Evolutionary conservation across 1,140 invertebrate genomes (phyloP).

Genomic region (Microvelia longipes): DNA sequence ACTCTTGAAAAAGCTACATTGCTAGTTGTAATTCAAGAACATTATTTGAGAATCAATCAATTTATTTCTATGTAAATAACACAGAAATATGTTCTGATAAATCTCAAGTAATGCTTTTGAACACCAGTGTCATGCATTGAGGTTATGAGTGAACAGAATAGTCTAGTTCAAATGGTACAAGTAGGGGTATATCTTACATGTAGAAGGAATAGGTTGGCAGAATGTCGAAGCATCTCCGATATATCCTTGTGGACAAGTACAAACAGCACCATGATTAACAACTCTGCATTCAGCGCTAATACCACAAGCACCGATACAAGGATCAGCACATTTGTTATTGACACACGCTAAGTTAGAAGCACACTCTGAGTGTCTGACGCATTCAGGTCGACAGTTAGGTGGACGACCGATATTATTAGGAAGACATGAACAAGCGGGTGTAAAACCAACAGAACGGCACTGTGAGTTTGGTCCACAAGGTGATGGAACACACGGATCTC

Average conservation of each 20-base stretch:
- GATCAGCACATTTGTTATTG: constrained; percentile 35
- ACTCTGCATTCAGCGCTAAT: constrained; percentile 37
- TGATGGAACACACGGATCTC: constrained; percentile 34
- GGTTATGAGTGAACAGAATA: too few species aligned
- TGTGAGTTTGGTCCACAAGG: constrained; percentile 37
- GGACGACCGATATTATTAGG: constrained; percentile 36
- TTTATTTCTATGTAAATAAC: too few species aligned
- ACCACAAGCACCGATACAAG: constrained; percentile 40
- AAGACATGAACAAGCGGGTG: constrained; percentile 35
- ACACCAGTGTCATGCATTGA: too few species aligned
- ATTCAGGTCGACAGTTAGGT: constrained; percentile 37
- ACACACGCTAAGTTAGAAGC: constrained; percentile 35
- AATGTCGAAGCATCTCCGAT: constrained; percentile 33
- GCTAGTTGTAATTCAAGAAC: too few species aligned
- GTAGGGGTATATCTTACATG: constrained; percentile 22
- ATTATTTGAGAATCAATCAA: too few species aligned
- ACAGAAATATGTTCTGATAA: too few species aligned
- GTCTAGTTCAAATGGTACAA: too few species aligned
- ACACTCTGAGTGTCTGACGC: constrained; percentile 37
- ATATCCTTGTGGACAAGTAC: constrained; percentile 40
- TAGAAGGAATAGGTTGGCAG: constrained; percentile 24
- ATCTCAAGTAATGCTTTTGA: too few species aligned
- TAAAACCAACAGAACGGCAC: constrained; percentile 32
- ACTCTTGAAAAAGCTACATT: too few species aligned
- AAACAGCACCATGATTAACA: constrained; percentile 39